Evolutionary conservation across 1,140 invertebrate genomes (phyloP).

Genomic region (Drosophila setifemur): DNA sequence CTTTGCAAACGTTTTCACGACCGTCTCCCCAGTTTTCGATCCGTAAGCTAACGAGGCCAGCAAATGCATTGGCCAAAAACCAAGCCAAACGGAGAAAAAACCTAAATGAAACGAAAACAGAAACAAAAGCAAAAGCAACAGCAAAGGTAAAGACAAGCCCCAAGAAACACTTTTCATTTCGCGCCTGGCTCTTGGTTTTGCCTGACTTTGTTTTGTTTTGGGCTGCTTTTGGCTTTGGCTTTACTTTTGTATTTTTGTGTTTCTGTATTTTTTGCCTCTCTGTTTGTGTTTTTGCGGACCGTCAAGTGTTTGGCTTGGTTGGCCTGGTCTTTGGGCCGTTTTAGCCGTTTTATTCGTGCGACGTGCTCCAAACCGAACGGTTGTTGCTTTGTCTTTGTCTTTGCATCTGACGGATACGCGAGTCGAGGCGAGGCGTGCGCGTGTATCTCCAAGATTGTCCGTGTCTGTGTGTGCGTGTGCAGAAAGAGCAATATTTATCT

Average conservation of each 20-base stretch:
- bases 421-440: constrained; percentile 35
- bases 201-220: constrained; percentile 19
- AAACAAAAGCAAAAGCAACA: background rate
- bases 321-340: constrained; percentile 47
- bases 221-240: constrained; percentile 31
- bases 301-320: constrained; percentile 52
- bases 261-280: constrained; percentile 32
- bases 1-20: constrained; percentile 73
- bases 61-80: constrained; percentile 70
- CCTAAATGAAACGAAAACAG: constrained; percentile 10
- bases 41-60: constrained; percentile 44
- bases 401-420: constrained; percentile 66
- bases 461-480: constrained; percentile 59
- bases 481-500: constrained; percentile 75
- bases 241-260: constrained; percentile 44
- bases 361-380: constrained; percentile 72
- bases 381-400: constrained; percentile 71
- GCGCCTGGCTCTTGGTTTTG: constrained; percentile 25
- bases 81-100: constrained; percentile 15
- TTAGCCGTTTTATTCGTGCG: constrained; percentile 72
- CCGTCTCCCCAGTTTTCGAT: constrained; percentile 22
- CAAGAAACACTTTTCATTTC: constrained; percentile 54
- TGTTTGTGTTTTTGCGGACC: constrained; percentile 27
- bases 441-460: constrained; percentile 8
- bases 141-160: constrained; percentile 4